Percentiles rank a stretch among this genome's conserved stretches.
phyloP scores from a whole-genome alignment of 2,113 vertebrate genomes.

The Gymnarchus niloticus region DNA sequence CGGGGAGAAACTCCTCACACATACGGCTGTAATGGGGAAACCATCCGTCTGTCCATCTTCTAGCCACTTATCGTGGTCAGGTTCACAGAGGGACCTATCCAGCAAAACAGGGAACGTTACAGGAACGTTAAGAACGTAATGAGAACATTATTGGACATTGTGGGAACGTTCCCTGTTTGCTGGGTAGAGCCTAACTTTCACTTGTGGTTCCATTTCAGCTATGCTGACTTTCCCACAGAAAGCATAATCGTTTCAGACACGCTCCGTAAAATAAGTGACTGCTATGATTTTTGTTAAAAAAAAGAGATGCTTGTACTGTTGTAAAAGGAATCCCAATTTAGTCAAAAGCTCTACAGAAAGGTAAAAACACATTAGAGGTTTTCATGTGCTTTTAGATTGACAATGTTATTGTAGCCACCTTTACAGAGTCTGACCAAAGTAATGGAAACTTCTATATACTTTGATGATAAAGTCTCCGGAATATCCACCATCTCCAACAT shows the following conservation, averaged over 20 bases:
- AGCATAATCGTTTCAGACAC: background rate
- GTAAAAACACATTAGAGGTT: background rate
- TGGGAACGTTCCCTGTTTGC: too few relatives aligned
- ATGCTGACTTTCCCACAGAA: background rate
- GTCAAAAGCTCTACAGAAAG: background rate
- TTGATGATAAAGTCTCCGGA: background rate
- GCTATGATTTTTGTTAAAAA: background rate
- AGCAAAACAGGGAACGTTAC: too few relatives aligned
- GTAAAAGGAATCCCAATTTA: background rate
- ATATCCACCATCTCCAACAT: background rate
- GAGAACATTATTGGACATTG: too few relatives aligned
- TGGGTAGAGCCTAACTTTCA: too few relatives aligned
- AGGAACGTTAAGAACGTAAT: too few relatives aligned
- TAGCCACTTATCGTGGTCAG: background rate
- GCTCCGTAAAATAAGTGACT: background rate
- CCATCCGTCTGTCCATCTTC: background rate
- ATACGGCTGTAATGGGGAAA: background rate
- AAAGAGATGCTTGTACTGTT: too few relatives aligned
- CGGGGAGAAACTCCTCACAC: background rate
- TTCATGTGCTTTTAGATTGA: background rate
- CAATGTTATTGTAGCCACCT: background rate
- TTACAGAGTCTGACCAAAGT: background rate
- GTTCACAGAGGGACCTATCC: too few relatives aligned
- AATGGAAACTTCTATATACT: background rate
- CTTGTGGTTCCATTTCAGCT: too few relatives aligned